phyloP scores from a whole-genome alignment of 2,797 vertebrate genomes.

The Girardinus metallicus region DNA sequence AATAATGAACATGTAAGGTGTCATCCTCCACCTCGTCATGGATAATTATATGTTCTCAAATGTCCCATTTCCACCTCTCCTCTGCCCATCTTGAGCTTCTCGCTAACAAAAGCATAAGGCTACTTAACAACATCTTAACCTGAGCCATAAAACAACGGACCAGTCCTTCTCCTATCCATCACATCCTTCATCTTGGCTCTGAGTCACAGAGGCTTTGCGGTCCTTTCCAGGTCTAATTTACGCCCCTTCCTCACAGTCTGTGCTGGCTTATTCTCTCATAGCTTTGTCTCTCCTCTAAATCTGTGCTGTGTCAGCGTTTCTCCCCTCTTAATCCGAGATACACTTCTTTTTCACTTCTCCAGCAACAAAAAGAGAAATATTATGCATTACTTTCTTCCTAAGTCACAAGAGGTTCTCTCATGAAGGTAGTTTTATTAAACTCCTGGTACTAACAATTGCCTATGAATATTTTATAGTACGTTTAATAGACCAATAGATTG shows the following conservation, averaged over 20 bases:
- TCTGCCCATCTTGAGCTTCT: constrained; percentile 44
- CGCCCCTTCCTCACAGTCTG: constrained; percentile 35
- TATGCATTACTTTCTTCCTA: constrained; percentile 11
- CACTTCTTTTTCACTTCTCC: constrained; percentile 37
- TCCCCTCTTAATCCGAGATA: constrained; percentile 52
- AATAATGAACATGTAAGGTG: constrained; percentile 24
- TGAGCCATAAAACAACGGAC: constrained; percentile 72
- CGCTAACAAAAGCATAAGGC: constrained; percentile 52
- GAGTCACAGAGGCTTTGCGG: constrained; percentile 55
- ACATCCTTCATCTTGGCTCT: constrained; percentile 47
- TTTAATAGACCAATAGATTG: not conserved
- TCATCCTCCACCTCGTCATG: constrained; percentile 39
- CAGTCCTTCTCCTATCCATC: constrained; percentile 66
- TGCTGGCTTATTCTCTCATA: constrained; percentile 49
- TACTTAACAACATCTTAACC: constrained; percentile 74
- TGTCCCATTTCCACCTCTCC: constrained; percentile 25
- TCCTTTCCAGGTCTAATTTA: constrained; percentile 68
- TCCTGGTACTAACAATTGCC: constrained; percentile 31
- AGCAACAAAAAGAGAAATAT: constrained; percentile 12
- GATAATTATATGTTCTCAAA: constrained; percentile 57
- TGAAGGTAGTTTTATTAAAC: constrained; percentile 44
- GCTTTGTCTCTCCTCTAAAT: constrained; percentile 61
- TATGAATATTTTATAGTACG: constrained; percentile 43
- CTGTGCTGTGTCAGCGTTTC: constrained; percentile 67
- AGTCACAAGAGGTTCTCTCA: constrained; percentile 18